Evolutionary conservation across 2,888 invertebrate species (phyloP).

Genomic region (Oscheius myriophilus): DNA sequence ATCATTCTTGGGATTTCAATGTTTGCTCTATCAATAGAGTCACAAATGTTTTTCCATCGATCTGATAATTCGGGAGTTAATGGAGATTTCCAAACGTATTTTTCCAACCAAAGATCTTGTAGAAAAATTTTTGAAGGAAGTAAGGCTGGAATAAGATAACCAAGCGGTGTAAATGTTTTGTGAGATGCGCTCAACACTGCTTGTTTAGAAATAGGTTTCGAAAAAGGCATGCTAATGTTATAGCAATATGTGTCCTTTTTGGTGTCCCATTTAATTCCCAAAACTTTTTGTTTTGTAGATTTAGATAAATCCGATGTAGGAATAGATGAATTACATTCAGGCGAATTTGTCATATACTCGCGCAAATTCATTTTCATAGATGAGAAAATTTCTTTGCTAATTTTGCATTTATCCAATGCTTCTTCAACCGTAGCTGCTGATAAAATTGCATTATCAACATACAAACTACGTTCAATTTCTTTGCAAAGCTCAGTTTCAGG

Average conservation of each 20-base stretch:
- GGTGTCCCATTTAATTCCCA: conserved; percentile 9
- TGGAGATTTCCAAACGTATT: background rate
- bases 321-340: background rate
- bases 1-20: background rate
- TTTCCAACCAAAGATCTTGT: conserved; percentile 1
- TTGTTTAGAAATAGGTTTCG: background rate
- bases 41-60: conserved; percentile 27
- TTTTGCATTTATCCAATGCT: conserved; percentile 9
- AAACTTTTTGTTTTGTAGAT: background rate
- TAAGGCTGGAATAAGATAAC: background rate
- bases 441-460: conserved; percentile 22
- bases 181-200: background rate
- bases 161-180: conserved; percentile 5
- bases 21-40: background rate
- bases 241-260: background rate
- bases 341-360: conserved; percentile 13
- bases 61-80: background rate
- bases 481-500: conserved; percentile 5
- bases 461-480: conserved; percentile 3
- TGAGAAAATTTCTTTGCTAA: background rate
- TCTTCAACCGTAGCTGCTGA: background rate
- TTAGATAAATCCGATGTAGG: background rate
- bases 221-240: background rate
- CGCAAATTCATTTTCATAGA: conserved; percentile 9
- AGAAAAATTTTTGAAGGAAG: background rate